These are phyloP conservation scores for Papilio polyxenes DNA, from an alignment of 1,140 invertebrate species.

Conservation along the genomic window DNA sequence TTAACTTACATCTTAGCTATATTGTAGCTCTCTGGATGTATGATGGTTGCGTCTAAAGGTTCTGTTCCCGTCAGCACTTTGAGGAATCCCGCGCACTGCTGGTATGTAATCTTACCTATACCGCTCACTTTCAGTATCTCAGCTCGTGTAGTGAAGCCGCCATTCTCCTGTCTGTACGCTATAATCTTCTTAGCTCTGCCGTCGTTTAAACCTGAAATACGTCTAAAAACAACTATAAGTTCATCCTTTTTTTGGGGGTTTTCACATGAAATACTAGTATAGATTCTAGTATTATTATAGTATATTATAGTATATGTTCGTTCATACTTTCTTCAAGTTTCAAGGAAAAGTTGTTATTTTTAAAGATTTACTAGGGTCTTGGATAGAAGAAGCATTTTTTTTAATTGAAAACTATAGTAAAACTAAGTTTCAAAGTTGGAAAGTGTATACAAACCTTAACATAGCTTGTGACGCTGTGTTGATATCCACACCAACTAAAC, in stretches of 20 bases:
- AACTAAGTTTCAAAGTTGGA: neutral
- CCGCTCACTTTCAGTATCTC: constrained; percentile 89
- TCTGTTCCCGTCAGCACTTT: constrained; percentile 84
- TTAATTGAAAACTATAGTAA: neutral
- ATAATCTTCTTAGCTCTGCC: constrained; percentile 89
- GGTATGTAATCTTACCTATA: constrained; percentile 90
- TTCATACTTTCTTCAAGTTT: too few relatives aligned
- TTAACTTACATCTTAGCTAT: constrained; percentile 82
- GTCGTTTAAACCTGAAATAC: constrained; percentile 90
- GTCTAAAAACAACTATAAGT: constrained; percentile 69
- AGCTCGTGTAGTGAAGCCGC: constrained; percentile 86
- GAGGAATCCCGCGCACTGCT: constrained; percentile 95
- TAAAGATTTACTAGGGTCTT: neutral
- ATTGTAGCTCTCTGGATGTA: constrained; percentile 95
- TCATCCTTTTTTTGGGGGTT: too few relatives aligned
- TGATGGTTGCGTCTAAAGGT: constrained; percentile 91
- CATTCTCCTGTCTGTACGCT: constrained; percentile 85
- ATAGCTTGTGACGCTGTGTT: constrained; percentile 91
- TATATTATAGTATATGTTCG: too few relatives aligned
- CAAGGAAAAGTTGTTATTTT: too few relatives aligned
- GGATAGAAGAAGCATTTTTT: too few relatives aligned
- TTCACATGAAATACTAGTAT: too few relatives aligned
- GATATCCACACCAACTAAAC: constrained; percentile 94
- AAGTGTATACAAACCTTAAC: constrained; percentile 82
- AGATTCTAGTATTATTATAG: too few relatives aligned